These are phyloP conservation scores for Megaleporinus macrocephalus DNA, from an alignment of 2,113 vertebrate genomes.

Conservation along the genomic window DNA sequence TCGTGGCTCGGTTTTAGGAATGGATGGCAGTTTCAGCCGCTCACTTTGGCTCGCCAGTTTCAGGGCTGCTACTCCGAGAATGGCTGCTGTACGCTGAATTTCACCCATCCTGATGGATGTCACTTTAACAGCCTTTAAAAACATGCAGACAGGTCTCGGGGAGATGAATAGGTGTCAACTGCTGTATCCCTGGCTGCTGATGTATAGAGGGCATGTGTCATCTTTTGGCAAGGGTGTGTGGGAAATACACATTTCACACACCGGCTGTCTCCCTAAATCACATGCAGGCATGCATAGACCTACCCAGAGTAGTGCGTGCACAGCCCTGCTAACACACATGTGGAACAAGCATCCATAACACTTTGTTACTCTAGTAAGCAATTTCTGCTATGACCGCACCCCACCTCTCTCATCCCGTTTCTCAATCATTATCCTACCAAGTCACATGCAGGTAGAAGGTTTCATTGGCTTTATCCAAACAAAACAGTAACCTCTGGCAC, in stretches of 20 bases:
- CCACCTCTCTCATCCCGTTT: not conserved
- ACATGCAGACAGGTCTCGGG: conserved; percentile 40
- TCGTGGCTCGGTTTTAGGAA: conserved; percentile 16
- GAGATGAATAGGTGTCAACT: conserved; percentile 51
- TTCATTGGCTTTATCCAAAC: not conserved
- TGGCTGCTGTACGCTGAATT: conserved; percentile 41
- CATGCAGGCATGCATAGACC: conserved; percentile 18
- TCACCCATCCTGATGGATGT: conserved; percentile 59
- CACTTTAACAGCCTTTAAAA: conserved; percentile 62
- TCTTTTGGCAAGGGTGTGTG: conserved; percentile 51
- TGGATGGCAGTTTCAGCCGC: conserved; percentile 14
- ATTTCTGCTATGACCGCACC: conserved; percentile 13
- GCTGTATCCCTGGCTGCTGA: conserved; percentile 32
- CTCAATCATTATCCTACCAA: conserved; percentile 3
- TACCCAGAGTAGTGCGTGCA: not conserved
- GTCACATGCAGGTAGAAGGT: not conserved
- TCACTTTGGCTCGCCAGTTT: conserved; percentile 17
- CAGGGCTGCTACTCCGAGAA: conserved; percentile 25
- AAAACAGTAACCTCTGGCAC: not conserved
- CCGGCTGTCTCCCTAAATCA: conserved; percentile 53
- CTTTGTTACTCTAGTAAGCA: conserved; percentile 7
- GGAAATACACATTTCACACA: conserved; percentile 59
- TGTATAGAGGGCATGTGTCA: conserved; percentile 49
- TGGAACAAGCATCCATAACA: conserved; percentile 28
- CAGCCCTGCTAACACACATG: not conserved